Conservation (phyloP, 2,888 invertebrate genomes). For the Nemurella pictetii region DNA sequence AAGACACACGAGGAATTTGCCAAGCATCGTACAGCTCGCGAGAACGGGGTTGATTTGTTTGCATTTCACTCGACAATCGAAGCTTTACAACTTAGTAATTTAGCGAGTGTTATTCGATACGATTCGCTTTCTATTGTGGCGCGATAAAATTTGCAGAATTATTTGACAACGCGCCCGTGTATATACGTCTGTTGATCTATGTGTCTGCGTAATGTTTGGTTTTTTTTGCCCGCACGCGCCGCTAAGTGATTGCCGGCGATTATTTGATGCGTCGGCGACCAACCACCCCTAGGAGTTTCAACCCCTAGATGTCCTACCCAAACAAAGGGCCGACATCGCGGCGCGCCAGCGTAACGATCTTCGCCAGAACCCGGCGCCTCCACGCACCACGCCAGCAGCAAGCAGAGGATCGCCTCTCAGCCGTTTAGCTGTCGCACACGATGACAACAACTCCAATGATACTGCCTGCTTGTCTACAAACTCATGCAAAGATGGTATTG, state of each 20-base stretch:
- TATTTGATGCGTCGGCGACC: no score
- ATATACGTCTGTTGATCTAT: neutral
- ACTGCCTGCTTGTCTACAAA: no score
- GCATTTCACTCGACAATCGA: neutral
- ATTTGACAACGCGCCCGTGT: neutral
- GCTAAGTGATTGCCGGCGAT: neutral
- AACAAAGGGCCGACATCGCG: neutral
- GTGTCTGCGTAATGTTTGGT: neutral
- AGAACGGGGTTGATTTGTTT: neutral
- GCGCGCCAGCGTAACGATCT: neutral
- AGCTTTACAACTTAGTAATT: neutral
- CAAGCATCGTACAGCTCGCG: neutral
- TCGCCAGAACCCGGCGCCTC: neutral
- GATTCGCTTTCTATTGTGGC: neutral
- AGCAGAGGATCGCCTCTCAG: no score
- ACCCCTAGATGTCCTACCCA: no score
- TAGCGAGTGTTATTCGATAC: neutral
- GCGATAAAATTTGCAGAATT: neutral
- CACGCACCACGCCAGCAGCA: no score
- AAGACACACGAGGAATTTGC: neutral
- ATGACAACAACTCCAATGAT: no score
- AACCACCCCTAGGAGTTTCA: no score
- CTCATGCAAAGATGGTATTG: no score
- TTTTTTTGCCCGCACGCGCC: neutral
- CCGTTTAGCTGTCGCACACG: no score